Evolutionary conservation across 2,113 vertebrate species (phyloP).

Genomic region (Nanorana parkeri): DNA sequence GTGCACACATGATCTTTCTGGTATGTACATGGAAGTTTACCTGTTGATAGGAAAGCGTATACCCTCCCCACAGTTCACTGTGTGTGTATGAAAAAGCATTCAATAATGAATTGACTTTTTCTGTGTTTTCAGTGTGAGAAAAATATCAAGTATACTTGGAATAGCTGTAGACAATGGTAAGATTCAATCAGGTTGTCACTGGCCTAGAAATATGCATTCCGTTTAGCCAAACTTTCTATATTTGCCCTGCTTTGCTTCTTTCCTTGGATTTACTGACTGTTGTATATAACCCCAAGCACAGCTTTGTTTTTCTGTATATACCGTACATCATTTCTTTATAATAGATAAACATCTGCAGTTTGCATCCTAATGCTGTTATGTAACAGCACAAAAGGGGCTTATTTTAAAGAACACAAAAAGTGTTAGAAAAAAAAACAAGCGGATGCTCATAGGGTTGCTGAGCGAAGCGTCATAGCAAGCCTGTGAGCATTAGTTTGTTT

Average conservation of each 20-base stretch:
- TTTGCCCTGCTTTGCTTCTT: conserved; percentile 61
- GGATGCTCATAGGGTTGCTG: no score
- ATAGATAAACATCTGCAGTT: background rate
- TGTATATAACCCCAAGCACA: conserved; percentile 19
- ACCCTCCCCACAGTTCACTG: conserved; percentile 67
- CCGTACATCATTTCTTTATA: background rate
- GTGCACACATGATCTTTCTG: background rate
- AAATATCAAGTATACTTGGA: conserved; percentile 99
- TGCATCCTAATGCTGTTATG: background rate
- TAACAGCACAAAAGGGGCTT: background rate
- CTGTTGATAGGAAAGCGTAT: conserved; percentile 56
- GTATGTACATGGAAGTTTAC: background rate
- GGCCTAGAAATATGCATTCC: conserved; percentile 73
- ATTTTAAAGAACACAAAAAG: no score
- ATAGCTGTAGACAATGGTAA: conserved; percentile 99
- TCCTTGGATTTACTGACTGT: background rate
- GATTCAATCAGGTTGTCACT: conserved; percentile 82
- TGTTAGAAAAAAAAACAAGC: no score
- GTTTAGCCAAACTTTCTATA: conserved; percentile 67
- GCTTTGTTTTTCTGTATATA: background rate
- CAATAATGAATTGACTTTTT: conserved; percentile 92
- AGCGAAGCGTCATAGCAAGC: no score
- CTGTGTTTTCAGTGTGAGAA: conserved; percentile 99
- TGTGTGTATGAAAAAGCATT: conserved; percentile 71
- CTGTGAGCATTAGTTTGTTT: no score